Base-by-base conservation (phyloP, 92 coral and sea anemone species). In the Muricea muricata region DNA sequence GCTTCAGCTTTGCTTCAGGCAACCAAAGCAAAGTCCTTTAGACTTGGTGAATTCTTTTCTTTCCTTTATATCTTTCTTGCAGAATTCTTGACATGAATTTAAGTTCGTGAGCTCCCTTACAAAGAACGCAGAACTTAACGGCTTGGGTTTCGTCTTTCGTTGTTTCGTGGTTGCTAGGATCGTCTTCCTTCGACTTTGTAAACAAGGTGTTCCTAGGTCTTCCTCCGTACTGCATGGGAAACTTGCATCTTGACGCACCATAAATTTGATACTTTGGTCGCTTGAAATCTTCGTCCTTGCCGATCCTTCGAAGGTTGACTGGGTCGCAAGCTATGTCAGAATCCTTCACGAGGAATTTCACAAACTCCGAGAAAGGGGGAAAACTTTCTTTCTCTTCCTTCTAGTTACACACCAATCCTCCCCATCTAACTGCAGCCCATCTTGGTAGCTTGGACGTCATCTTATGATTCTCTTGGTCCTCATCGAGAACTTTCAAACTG, bases 11-110 rank as follows among this genome's bases (percentile, higher is more conserved):
- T 65, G 79, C 18, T 79, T 32, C 15, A 91, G 67, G 65, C 90
- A 91, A 58, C 88, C 86, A 28, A 81, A 88, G 67, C 95, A 89
- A 6, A 92, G 89, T 57, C 91, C 80, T 26, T 75, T 82, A 7
- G 55, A 25, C 52, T n/a, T 65, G 6, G 91, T 91, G 30, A 83
- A 86, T 20, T 85, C 86, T 71, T 92, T 89, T 79, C 92, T 78
- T 73, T 89, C 91, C 11, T 74, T 58, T 23, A 89, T 71, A 15
- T 82, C 25, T 47, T 58, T 84, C 8, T 50, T 81, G 12, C 84
- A n/a, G 39, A 89, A 89, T 28, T 92, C 87, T 26, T 78, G 81
- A 69, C 93, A 89, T 9, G 82, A 54, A 82, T 92, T 86, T n/a
- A 28, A 92, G 78, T 6, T 83, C 66, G 82, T 86, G 93, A 4